Evolutionary conservation across 2,888 invertebrate genomes (phyloP).

Genomic region (Ichneumon xanthorius): DNA sequence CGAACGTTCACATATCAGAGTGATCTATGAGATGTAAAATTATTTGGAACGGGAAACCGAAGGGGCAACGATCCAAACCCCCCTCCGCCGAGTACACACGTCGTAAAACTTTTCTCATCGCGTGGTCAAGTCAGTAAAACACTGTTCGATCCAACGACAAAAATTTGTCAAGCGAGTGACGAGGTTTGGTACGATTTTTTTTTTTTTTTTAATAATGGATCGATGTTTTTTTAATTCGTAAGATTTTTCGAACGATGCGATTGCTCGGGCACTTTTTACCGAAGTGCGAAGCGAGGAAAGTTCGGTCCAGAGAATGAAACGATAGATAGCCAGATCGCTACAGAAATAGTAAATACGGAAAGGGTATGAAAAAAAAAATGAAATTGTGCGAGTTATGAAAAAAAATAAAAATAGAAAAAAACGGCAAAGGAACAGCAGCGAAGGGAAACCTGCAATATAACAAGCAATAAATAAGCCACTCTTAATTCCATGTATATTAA

Average conservation of each 20-base stretch:
- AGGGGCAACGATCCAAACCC: conserved; percentile 34
- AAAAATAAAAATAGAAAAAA: conserved; percentile 8
- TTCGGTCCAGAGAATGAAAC: conserved; percentile 43
- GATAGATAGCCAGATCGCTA: conserved; percentile 22
- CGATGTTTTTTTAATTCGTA: conserved; percentile 2
- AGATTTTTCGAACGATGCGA: conserved; percentile 11
- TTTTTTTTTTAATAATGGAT: background rate
- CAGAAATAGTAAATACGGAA: conserved; percentile 40
- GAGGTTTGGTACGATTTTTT: conserved; percentile 29
- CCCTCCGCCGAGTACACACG: background rate
- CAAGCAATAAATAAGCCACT: conserved; percentile 84
- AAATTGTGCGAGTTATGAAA: conserved; percentile 19
- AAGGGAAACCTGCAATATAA: conserved; percentile 84
- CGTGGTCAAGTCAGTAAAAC: conserved; percentile 35
- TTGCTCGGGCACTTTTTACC: conserved; percentile 23
- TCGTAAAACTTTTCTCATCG: conserved; percentile 54
- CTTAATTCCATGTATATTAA: conserved; percentile 84
- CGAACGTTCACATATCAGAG: conserved; percentile 80
- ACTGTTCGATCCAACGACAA: conserved; percentile 2
- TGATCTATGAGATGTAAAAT: conserved; percentile 78
- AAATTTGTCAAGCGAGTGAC: conserved; percentile 25
- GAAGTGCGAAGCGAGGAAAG: conserved; percentile 49
- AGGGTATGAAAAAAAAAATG: background rate
- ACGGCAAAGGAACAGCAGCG: conserved; percentile 74
- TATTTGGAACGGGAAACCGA: conserved; percentile 59